These are phyloP conservation scores for Oryctes rhinoceros DNA, from an alignment of 1,140 invertebrate genomes.

Conservation along the genomic window DNA sequence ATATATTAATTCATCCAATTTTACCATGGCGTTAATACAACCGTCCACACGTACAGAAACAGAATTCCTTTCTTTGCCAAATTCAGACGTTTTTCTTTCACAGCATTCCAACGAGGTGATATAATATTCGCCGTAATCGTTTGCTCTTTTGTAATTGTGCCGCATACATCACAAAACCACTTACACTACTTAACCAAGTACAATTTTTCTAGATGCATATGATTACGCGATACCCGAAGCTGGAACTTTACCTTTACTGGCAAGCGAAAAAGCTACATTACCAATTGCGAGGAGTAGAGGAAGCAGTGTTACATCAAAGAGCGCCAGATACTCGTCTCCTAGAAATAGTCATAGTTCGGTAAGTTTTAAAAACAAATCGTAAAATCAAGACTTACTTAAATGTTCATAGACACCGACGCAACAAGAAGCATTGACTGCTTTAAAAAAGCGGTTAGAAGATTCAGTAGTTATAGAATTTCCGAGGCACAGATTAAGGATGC, in stretches of 20 bases:
- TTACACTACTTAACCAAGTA: neutral
- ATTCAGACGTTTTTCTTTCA: too few relatives aligned
- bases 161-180: too few relatives aligned
- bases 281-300: slow-evolving; percentile 52
- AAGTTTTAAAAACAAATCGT: slow-evolving; percentile 8
- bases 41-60: too few relatives aligned
- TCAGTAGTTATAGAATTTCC: slow-evolving; percentile 82
- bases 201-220: slow-evolving; percentile 63
- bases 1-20: too few relatives aligned
- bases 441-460: slow-evolving; percentile 75
- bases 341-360: slow-evolving; percentile 46
- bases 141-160: too few relatives aligned
- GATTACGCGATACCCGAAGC: slow-evolving; percentile 81
- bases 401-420: slow-evolving; percentile 74
- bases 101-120: too few relatives aligned
- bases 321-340: slow-evolving; percentile 18
- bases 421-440: slow-evolving; percentile 74
- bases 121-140: too few relatives aligned
- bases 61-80: too few relatives aligned
- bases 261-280: slow-evolving; percentile 53
- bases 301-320: slow-evolving; percentile 50
- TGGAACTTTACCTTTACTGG: slow-evolving; percentile 70
- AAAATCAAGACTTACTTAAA: slow-evolving; percentile 11
- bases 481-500: slow-evolving; percentile 83
- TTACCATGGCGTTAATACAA: too few relatives aligned